Conservation (phyloP, 1,140 invertebrate species). For the Theocolax elegans region DNA sequence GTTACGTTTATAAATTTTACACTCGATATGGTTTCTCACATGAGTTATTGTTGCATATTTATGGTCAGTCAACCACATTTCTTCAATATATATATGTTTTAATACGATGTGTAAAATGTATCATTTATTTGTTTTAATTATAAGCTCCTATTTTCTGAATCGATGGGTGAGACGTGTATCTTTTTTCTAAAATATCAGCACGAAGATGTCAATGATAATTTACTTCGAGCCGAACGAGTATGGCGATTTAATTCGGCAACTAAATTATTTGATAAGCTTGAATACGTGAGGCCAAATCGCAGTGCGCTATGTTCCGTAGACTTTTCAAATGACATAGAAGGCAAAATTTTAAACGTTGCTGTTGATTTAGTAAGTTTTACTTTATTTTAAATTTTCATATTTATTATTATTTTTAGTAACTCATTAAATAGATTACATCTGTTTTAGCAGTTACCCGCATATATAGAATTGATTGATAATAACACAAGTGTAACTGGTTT, state of each 20-base stretch:
- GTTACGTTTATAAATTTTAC: no score
- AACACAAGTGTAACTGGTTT: constrained; percentile 44
- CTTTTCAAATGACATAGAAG: constrained; percentile 33
- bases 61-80: no score
- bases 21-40: no score
- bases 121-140: not conserved
- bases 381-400: not conserved
- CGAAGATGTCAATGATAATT: constrained; percentile 2
- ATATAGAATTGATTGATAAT: constrained; percentile 32
- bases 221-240: constrained; percentile 34
- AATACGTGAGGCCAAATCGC: constrained; percentile 41
- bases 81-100: no score
- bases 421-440: no score
- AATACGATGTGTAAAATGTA: no score
- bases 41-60: no score
- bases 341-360: constrained; percentile 33
- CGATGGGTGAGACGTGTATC: constrained; percentile 38
- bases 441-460: constrained; percentile 44
- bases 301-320: constrained; percentile 47
- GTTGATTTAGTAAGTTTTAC: constrained; percentile 33
- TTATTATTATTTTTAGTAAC: not conserved
- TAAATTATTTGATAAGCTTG: constrained; percentile 44
- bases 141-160: constrained; percentile 17
- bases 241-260: constrained; percentile 39
- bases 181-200: constrained; percentile 30